Conservation (phyloP, 1,140 invertebrate species). For the Stratiolaelaps scimitus region DNA sequence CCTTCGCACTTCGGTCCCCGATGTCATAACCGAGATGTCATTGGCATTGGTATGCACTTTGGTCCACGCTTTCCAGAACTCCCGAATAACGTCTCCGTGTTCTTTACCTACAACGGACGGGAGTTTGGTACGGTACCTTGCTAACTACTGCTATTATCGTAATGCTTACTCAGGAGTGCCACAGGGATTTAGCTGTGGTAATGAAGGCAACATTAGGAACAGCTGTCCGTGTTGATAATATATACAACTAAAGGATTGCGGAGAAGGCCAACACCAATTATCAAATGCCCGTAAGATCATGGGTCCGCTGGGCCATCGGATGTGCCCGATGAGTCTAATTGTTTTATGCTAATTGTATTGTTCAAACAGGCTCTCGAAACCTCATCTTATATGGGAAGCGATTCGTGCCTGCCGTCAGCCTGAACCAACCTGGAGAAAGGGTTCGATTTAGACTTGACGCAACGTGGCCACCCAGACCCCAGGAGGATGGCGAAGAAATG, state of each 20-base stretch:
- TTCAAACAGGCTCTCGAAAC: not conserved
- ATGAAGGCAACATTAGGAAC: no score
- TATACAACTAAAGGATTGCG: no score
- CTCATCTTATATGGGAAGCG: not conserved
- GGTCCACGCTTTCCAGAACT: not conserved
- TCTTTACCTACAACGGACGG: slow-evolving; percentile 12
- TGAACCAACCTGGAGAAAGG: slow-evolving; percentile 15
- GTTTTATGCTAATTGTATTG: no score
- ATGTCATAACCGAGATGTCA: slow-evolving; percentile 17
- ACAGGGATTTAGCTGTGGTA: no score
- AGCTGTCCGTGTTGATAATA: no score
- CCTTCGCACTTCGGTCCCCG: slow-evolving; percentile 10
- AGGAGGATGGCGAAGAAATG: slow-evolving; percentile 16
- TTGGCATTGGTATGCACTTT: not conserved
- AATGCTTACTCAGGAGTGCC: no score
- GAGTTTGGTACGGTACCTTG: slow-evolving; percentile 1
- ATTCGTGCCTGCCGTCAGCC: slow-evolving; percentile 17
- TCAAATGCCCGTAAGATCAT: slow-evolving; percentile 9
- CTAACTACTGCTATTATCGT: no score
- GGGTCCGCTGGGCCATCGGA: no score
- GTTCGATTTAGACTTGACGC: slow-evolving; percentile 12
- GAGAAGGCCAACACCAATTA: no score
- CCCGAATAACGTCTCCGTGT: not conserved
- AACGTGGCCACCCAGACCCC: not conserved
- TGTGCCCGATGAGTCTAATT: no score